These are phyloP conservation scores for Coregonus sp. DNA, from an alignment of 2,797 vertebrate species.

Conservation along the genomic window DNA sequence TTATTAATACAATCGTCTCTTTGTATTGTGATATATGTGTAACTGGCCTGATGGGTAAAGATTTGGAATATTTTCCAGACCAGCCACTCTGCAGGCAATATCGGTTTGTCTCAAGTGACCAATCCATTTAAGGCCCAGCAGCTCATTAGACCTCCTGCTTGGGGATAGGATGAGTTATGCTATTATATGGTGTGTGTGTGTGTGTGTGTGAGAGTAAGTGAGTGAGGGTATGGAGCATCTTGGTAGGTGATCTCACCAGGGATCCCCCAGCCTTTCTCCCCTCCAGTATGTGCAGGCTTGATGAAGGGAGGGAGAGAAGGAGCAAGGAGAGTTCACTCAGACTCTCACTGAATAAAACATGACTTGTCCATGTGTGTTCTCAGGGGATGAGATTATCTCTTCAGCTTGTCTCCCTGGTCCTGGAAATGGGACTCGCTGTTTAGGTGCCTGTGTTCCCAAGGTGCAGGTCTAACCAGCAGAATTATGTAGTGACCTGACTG, in stretches of 20 bases:
- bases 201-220: neutral
- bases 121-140: conserved; percentile 11
- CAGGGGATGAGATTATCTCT: neutral
- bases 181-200: no score
- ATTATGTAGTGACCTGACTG: no score
- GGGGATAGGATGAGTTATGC: neutral
- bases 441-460: neutral
- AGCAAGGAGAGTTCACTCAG: neutral
- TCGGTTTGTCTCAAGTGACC: conserved; percentile 10
- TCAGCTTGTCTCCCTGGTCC: neutral
- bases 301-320: no score
- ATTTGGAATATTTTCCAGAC: conserved; percentile 28
- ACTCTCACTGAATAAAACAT: conserved; percentile 6
- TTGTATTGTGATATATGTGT: conserved; percentile 30
- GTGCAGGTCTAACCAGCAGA: neutral
- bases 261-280: neutral
- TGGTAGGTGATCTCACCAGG: neutral
- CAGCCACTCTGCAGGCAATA: conserved; percentile 23
- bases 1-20: conserved; percentile 22
- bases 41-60: conserved; percentile 12
- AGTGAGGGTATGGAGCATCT: neutral
- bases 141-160: conserved; percentile 6
- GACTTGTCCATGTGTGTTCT: neutral
- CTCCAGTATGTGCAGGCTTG: neutral
- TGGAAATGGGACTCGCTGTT: neutral